These are phyloP conservation scores for Patagioenas fasciata DNA, from an alignment of 2,113 vertebrate species.

Conservation along the genomic window DNA sequence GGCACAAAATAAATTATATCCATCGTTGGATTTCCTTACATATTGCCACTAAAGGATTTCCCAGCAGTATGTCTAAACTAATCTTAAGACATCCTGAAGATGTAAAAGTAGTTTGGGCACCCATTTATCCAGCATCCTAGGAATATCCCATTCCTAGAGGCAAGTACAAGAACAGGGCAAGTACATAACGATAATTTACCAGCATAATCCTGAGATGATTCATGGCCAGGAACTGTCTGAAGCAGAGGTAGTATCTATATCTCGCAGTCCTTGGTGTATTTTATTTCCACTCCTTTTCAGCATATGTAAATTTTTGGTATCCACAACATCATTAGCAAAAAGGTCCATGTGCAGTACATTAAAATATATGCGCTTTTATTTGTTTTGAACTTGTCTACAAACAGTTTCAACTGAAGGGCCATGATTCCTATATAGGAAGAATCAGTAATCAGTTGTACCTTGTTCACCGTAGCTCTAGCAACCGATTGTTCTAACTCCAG, in stretches of 20 bases:
- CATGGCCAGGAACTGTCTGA: background rate
- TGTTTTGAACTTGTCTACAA: background rate
- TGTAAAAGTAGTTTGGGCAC: background rate
- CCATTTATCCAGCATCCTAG: background rate
- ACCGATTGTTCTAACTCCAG: background rate
- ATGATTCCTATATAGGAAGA: background rate
- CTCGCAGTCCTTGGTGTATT: background rate
- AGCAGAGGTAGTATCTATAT: background rate
- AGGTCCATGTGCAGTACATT: background rate
- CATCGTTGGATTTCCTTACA: background rate
- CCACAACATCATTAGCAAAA: background rate
- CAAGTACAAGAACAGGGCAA: background rate
- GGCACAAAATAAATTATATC: background rate
- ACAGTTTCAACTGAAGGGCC: background rate
- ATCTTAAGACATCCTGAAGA: background rate
- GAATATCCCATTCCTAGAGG: background rate
- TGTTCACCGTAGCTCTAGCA: background rate
- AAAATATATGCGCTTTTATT: background rate
- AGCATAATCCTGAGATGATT: background rate
- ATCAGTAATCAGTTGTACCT: background rate
- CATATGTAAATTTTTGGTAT: background rate
- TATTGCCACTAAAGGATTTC: background rate
- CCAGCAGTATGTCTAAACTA: background rate
- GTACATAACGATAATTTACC: background rate
- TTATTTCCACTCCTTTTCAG: background rate